These are phyloP conservation scores for Pogonocichla stellata DNA, from an alignment of 2,113 vertebrate species.

Conservation along the genomic window DNA sequence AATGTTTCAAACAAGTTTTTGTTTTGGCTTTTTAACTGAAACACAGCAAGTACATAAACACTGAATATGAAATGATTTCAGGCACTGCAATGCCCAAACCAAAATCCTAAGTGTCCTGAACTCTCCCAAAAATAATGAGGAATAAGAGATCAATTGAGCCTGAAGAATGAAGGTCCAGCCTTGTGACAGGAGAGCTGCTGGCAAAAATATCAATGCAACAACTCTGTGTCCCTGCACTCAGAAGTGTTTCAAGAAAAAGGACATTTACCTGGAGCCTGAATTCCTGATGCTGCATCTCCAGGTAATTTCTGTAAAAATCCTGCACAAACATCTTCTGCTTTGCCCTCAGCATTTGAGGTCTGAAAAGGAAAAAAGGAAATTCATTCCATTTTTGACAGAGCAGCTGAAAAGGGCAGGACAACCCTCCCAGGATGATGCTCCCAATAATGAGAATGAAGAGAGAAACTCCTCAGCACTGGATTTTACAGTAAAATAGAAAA, in stretches of 20 bases:
- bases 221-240: not conserved
- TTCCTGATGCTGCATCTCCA: not conserved
- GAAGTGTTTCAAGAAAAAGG: not conserved
- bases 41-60: not conserved
- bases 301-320: not conserved
- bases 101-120: not conserved
- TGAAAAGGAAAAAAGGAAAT: not conserved
- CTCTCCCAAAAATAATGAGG: not conserved
- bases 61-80: not conserved
- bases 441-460: not conserved
- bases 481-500: not conserved
- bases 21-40: not conserved
- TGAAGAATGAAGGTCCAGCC: not conserved
- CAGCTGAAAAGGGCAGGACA: not conserved
- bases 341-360: constrained; percentile 38
- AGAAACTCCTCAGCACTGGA: not conserved
- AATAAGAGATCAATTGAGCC: not conserved
- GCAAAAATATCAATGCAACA: not conserved
- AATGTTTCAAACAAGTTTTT: not conserved
- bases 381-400: not conserved
- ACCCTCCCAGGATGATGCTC: not conserved
- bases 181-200: not conserved
- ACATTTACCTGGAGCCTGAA: constrained; percentile 6
- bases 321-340: constrained; percentile 4
- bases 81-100: not conserved